Conservation (phyloP, 2,888 invertebrate species). For the Orthonychiurus folsomi region DNA sequence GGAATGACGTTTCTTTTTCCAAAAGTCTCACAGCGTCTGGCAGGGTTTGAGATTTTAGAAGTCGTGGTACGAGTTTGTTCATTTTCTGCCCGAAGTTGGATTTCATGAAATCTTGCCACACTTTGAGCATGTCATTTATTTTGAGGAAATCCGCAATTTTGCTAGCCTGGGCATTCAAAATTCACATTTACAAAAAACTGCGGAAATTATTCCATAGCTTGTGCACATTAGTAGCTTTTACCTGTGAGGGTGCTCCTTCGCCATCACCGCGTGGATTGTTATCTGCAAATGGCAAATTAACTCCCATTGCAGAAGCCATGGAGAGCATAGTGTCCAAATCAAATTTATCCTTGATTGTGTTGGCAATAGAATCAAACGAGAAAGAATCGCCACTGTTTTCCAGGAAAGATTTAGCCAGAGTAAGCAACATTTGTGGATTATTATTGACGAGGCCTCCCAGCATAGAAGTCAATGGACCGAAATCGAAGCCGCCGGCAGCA, state of each 20-base stretch:
- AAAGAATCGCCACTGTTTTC: constrained; percentile 24
- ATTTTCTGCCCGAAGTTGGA: constrained; percentile 34
- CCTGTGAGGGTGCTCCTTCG: constrained; percentile 1
- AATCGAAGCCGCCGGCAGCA: constrained; percentile 29
- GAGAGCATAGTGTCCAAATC: constrained; percentile 34
- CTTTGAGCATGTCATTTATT: constrained; percentile 30
- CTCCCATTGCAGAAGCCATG: constrained; percentile 33
- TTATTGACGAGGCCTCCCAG: constrained; percentile 31
- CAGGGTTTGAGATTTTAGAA: constrained; percentile 32
- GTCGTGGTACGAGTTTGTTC: constrained; percentile 33
- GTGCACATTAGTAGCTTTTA: not conserved
- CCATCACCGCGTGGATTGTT: constrained; percentile 24
- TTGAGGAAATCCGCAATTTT: constrained; percentile 29
- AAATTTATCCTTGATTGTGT: constrained; percentile 28
- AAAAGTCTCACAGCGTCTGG: constrained; percentile 36
- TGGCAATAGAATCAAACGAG: constrained; percentile 30
- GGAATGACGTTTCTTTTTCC: constrained; percentile 37
- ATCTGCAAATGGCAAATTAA: constrained; percentile 14
- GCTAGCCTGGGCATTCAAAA: not conserved
- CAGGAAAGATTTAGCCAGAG: constrained; percentile 27
- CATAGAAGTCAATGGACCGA: constrained; percentile 29
- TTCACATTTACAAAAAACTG: not conserved
- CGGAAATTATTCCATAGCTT: not conserved
- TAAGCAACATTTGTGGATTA: constrained; percentile 37
- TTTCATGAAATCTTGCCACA: constrained; percentile 30